Conservation (phyloP, 92 coral and sea anemone genomes). For the Pocillopora grandis region DNA sequence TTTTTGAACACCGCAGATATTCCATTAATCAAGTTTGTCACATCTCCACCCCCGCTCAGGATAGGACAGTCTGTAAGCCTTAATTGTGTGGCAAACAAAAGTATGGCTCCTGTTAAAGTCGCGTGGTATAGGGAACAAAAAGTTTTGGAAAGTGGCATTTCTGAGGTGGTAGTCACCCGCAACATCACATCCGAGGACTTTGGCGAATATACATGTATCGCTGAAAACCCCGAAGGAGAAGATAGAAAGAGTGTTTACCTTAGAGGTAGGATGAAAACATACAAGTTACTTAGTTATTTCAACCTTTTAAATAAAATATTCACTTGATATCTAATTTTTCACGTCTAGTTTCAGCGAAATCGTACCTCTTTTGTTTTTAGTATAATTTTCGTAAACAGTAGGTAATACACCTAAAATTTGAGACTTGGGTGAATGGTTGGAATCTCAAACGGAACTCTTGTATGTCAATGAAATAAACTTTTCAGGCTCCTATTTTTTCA, state of each 20-base stretch:
- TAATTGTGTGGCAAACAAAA: slow-evolving; percentile 3
- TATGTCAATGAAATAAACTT: too few species aligned
- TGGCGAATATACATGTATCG: slow-evolving; percentile 19
- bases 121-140: slow-evolving; percentile 18
- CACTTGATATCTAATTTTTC: too few species aligned
- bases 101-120: slow-evolving; percentile 10
- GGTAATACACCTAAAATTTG: too few species aligned
- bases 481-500: too few species aligned
- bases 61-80: slow-evolving; percentile 23
- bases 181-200: slow-evolving; percentile 7
- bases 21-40: slow-evolving; percentile 20
- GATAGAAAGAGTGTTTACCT: slow-evolving; percentile 5
- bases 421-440: too few species aligned
- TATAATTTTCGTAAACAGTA: too few species aligned
- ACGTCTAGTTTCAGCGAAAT: too few species aligned
- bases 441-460: too few species aligned
- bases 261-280: neutral
- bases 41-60: slow-evolving; percentile 10
- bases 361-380: too few species aligned
- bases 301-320: too few species aligned
- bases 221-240: slow-evolving; percentile 19
- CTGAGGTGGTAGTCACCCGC: slow-evolving; percentile 6
- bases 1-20: slow-evolving; percentile 2
- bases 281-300: neutral
- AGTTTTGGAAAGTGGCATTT: neutral